phyloP scores from a whole-genome alignment of 2,888 invertebrate genomes.

The Nephrotoma guestfalica region DNA sequence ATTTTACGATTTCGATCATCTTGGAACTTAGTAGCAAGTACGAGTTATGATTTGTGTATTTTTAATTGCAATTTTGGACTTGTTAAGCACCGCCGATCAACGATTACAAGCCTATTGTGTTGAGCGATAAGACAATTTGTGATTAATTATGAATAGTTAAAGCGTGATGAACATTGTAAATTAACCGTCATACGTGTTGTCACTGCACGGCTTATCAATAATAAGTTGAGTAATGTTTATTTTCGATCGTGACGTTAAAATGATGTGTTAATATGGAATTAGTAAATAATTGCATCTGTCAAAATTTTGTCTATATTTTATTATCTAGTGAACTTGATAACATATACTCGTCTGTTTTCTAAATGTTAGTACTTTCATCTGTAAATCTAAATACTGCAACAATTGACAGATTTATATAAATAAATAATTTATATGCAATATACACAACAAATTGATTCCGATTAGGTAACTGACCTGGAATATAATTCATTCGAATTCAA shows the following conservation, averaged over 20 bases:
- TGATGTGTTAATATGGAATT: no score
- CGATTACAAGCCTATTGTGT: background rate
- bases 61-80: background rate
- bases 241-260: background rate
- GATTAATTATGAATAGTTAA: background rate
- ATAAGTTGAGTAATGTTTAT: background rate
- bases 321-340: no score
- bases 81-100: background rate
- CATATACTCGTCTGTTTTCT: no score
- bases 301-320: no score
- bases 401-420: no score
- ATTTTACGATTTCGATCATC: background rate
- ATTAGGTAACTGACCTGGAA: background rate
- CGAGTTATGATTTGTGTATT: background rate
- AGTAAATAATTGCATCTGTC: no score
- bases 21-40: background rate
- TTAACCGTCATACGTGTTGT: background rate
- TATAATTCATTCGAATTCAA: background rate
- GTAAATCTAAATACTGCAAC: no score
- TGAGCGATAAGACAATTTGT: background rate
- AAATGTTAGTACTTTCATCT: no score
- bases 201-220: background rate
- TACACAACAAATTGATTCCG: background rate
- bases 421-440: background rate
- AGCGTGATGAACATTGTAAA: background rate